These are phyloP conservation scores for Erebia palarica DNA, from an alignment of 2,888 invertebrate genomes.

Conservation along the genomic window DNA sequence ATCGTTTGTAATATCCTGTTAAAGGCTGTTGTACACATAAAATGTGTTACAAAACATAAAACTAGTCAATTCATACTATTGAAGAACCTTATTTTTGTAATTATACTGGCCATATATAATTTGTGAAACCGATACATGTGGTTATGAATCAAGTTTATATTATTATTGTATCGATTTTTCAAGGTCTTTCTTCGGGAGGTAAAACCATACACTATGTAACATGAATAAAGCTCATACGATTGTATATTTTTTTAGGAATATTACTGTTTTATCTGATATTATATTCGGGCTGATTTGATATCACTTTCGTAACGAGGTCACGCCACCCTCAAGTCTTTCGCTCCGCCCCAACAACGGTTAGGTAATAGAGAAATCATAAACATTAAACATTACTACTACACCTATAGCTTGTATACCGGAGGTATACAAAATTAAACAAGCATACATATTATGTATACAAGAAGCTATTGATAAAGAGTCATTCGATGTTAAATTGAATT, in stretches of 20 bases:
- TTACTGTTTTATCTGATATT: too few species aligned
- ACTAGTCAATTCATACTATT: neutral
- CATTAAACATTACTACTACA: neutral
- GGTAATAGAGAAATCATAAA: neutral
- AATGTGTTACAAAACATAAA: neutral
- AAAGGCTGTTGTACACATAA: slow-evolving; percentile 1
- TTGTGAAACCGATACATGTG: neutral
- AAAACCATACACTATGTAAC: neutral
- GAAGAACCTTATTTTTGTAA: neutral
- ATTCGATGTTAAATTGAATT: too few species aligned
- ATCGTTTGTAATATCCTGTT: slow-evolving; percentile 16
- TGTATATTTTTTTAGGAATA: too few species aligned
- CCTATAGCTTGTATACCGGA: neutral
- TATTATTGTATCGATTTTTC: neutral
- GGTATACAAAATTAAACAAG: too few species aligned
- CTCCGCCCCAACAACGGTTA: neutral
- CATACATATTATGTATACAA: too few species aligned
- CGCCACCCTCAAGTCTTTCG: slow-evolving; percentile 1
- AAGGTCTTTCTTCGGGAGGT: neutral
- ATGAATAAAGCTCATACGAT: too few species aligned
- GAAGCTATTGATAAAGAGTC: too few species aligned
- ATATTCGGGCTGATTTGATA: neutral
- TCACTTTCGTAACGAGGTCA: neutral
- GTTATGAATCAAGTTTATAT: neutral
- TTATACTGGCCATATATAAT: neutral